phyloP scores from a whole-genome alignment of 2,113 vertebrate species.

The Myiagra hebetior region DNA sequence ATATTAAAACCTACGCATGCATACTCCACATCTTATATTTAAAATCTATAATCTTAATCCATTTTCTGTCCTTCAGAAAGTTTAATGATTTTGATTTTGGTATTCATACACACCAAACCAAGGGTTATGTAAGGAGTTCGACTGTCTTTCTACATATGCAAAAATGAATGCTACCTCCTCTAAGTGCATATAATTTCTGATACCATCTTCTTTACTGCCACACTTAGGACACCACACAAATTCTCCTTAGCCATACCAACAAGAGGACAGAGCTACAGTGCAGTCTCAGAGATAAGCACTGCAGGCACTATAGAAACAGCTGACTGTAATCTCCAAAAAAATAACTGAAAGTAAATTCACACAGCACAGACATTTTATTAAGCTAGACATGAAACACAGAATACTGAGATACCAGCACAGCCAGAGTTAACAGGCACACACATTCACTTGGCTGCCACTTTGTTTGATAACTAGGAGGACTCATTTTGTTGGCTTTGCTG shows the following conservation, averaged over 20 bases:
- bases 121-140: background rate
- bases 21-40: background rate
- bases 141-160: background rate
- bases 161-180: background rate
- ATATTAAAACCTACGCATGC: background rate
- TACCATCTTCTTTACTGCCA: background rate
- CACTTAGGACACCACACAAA: background rate
- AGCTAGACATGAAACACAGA: background rate
- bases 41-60: background rate
- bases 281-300: background rate
- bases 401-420: background rate
- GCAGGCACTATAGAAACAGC: background rate
- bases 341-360: background rate
- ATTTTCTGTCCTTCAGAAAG: background rate
- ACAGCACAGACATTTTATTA: background rate
- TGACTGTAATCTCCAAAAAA: background rate
- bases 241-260: background rate
- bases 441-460: background rate
- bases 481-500: slow-evolving; percentile 45
- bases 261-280: background rate
- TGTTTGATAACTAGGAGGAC: slow-evolving; percentile 39
- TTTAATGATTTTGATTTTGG: background rate
- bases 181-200: background rate
- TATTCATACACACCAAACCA: background rate
- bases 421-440: slow-evolving; percentile 29